Percentiles rank a stretch among this genome's conserved stretches.
phyloP scores from a whole-genome alignment of 2,113 vertebrate genomes.

The Chunga burmeisteri region DNA sequence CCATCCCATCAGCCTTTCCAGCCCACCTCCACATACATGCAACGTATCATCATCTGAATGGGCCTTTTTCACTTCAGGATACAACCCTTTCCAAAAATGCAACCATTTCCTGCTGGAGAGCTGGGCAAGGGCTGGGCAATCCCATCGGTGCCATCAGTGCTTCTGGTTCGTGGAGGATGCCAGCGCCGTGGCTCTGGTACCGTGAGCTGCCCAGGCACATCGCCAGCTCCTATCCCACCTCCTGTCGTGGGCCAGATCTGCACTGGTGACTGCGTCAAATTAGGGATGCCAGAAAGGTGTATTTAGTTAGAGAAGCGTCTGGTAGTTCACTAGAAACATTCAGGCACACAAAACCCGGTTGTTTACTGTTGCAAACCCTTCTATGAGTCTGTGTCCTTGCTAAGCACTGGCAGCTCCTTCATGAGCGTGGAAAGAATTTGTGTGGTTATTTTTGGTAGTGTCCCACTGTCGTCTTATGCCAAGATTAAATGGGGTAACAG shows the following conservation, averaged over 20 bases:
- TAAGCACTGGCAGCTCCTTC: neutral
- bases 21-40: fast-evolving
- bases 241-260: neutral
- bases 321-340: neutral
- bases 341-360: neutral
- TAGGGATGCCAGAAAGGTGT: neutral
- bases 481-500: constrained; percentile 49
- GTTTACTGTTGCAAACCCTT: neutral
- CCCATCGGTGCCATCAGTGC: fast-evolving
- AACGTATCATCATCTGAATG: fast-evolving
- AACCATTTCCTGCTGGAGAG: neutral
- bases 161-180: neutral
- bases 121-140: neutral
- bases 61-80: neutral
- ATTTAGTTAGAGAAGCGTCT: neutral
- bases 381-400: neutral
- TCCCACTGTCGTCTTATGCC: constrained; percentile 27
- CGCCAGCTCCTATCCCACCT: fast-evolving
- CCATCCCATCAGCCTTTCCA: neutral
- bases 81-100: fast-evolving
- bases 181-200: fast-evolving
- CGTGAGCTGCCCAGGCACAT: neutral
- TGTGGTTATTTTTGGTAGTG: constrained; percentile 13
- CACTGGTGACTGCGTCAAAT: fast-evolving
- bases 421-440: neutral